Percentiles rank a stretch among this genome's conserved stretches.
Evolutionary conservation across 2,113 vertebrate species (phyloP).

Genomic region (Trinectes maculatus): DNA sequence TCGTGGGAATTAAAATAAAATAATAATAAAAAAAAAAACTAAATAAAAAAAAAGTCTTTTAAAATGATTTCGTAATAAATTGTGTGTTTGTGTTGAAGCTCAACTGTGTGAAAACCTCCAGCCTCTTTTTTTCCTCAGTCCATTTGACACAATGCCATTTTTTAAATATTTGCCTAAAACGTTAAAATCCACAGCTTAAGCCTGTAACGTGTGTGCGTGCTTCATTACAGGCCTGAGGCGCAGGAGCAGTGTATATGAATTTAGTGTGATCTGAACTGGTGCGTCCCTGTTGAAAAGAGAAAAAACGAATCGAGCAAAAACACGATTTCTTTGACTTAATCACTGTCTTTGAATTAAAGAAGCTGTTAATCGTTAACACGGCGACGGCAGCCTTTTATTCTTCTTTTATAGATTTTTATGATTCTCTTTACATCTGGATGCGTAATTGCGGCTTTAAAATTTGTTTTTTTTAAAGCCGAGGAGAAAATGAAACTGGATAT

Average conservation of each 20-base stretch:
- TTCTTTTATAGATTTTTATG: neutral
- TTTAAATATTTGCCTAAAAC: constrained; percentile 2
- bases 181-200: neutral
- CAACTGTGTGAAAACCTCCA: no score
- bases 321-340: neutral
- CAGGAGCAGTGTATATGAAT: neutral
- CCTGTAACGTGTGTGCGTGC: neutral
- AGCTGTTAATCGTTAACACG: neutral
- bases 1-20: no score
- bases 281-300: neutral
- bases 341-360: neutral
- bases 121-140: constrained; percentile 1
- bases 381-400: neutral
- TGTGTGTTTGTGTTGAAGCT: constrained; percentile 20
- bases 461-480: neutral
- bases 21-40: no score
- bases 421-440: neutral
- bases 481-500: neutral
- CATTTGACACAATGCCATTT: constrained; percentile 13
- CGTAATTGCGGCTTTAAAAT: neutral
- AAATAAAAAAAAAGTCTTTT: neutral
- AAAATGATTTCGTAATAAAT: constrained; percentile 6
- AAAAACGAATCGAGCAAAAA: no score
- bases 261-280: neutral
- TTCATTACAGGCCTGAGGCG: neutral